phyloP scores from a whole-genome alignment of 35 echinoderm and acorn worm species.

The Chiridota heheva region DNA sequence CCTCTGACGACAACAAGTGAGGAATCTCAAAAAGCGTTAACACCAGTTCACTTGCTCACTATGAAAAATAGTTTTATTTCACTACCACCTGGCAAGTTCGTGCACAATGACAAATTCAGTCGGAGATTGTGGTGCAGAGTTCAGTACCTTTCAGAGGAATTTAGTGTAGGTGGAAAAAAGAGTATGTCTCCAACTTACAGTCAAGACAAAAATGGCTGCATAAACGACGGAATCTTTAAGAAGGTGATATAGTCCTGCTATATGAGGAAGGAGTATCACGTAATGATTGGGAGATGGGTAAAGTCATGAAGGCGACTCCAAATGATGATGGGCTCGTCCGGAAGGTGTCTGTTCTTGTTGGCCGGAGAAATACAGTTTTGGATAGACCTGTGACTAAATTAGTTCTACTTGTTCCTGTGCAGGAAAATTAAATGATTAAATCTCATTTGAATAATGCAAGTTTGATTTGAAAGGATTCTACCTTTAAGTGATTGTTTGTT shows the following conservation, averaged over 20 bases:
- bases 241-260: conserved; percentile 46
- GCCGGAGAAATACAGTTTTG: conserved; percentile 12
- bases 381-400: conserved; percentile 37
- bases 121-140: conserved; percentile 65
- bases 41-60: conserved; percentile 77
- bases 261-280: conserved; percentile 26
- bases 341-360: conserved; percentile 25
- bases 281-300: conserved; percentile 32
- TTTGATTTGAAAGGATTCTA: no score
- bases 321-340: conserved; percentile 30
- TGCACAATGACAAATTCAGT: conserved; percentile 52
- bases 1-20: conserved; percentile 47
- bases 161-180: conserved; percentile 74
- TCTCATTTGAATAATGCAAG: no score
- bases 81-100: conserved; percentile 69
- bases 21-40: conserved; percentile 59
- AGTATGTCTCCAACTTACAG: conserved; percentile 55
- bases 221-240: conserved; percentile 29
- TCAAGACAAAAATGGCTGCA: conserved; percentile 60
- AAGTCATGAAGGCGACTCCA: conserved; percentile 13
- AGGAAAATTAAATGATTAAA: no score
- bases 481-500: no score
- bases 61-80: conserved; percentile 54
- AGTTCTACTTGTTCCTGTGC: conserved; percentile 30
- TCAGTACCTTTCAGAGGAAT: conserved; percentile 64